Conservation (phyloP, 2,113 vertebrate species). For the Cheirogaleus medius region DNA sequence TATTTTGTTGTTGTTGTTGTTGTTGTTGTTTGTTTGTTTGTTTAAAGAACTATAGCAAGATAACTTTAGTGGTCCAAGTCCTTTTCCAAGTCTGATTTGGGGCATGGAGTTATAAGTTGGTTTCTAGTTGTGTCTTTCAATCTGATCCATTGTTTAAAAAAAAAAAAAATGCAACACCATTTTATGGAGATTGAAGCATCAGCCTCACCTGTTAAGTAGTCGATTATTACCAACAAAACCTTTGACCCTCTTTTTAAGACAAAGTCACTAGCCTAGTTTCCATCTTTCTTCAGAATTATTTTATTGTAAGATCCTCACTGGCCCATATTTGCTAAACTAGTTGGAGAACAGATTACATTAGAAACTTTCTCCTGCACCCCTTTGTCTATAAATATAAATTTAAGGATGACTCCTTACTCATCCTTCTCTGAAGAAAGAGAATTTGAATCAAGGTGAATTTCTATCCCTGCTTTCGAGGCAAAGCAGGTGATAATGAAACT, state of each 20-base stretch:
- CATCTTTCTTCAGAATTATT: background rate
- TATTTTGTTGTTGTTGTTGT: background rate
- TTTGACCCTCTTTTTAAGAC: background rate
- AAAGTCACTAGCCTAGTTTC: background rate
- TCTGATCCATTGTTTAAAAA: background rate
- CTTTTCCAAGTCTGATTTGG: background rate
- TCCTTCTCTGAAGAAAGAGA: background rate
- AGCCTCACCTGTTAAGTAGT: background rate
- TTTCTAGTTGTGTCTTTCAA: background rate
- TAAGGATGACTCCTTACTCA: background rate
- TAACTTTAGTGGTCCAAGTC: background rate
- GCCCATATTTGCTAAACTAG: background rate
- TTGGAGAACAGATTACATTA: background rate
- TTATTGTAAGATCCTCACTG: background rate
- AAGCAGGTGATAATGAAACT: background rate
- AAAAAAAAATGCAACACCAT: background rate
- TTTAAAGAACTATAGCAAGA: background rate
- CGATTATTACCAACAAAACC: background rate
- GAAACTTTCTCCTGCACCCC: background rate
- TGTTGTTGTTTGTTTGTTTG: background rate
- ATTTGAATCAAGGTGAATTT: background rate
- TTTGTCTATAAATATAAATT: background rate
- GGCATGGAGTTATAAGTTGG: background rate
- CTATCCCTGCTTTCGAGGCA: background rate
- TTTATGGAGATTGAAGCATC: background rate